phyloP scores from a whole-genome alignment of 2,113 vertebrate species.

The Rattus norvegicus region GRCr8 NC_086021.1:47135001-47135500 shows the following conservation, averaged over 20 bases:
- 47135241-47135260: neutral
- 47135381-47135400: neutral
- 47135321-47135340: neutral
- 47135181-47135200: neutral
- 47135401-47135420: neutral
- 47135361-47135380: neutral
- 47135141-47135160: constrained; percentile 46
- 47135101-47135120: constrained; percentile 13
- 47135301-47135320: neutral
- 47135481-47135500: neutral
- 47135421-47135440: constrained; percentile 11
- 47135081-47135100: constrained; percentile 20
- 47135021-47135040: neutral
- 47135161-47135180: constrained; percentile 46
- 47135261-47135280: neutral
- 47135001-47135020: neutral
- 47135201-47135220: neutral
- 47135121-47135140: neutral
- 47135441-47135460: constrained; percentile 51
- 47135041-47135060: neutral
- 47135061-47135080: constrained; percentile 31
- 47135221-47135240: neutral
- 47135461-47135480: neutral
- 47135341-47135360: neutral
- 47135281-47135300: neutral